A percentile compares a stretch with the other conserved stretches of the same genome.
Conservation (phyloP, 2,888 invertebrate species). For the Eristalis tenax region DNA sequence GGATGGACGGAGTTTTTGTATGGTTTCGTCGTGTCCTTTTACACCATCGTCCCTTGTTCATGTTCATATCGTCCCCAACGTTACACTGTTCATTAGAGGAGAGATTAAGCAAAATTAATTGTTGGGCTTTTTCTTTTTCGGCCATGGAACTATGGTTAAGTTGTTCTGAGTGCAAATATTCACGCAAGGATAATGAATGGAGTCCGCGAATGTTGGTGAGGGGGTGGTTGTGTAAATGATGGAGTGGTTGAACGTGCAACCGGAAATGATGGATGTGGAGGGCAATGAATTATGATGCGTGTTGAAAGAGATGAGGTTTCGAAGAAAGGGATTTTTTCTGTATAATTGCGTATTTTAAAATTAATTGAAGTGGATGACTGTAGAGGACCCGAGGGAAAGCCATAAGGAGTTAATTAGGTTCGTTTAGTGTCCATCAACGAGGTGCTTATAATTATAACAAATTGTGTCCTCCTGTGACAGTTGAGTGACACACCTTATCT, state of each 20-base stretch:
- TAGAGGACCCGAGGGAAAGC: background rate
- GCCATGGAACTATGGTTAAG: constrained; percentile 38
- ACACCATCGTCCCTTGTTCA: background rate
- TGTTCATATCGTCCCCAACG: background rate
- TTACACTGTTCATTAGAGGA: constrained; percentile 51
- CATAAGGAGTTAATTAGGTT: constrained; percentile 1
- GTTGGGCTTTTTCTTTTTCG: constrained; percentile 37
- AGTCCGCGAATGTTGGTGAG: background rate
- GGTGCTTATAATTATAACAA: background rate
- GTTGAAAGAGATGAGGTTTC: background rate
- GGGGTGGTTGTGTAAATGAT: background rate
- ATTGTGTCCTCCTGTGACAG: background rate
- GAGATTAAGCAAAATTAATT: constrained; percentile 64
- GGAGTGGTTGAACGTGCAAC: background rate
- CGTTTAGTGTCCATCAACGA: background rate
- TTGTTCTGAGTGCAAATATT: constrained; percentile 41
- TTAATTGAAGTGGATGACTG: constrained; percentile 12
- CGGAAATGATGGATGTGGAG: constrained; percentile 36
- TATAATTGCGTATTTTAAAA: constrained; percentile 27
- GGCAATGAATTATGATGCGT: constrained; percentile 42
- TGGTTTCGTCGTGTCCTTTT: constrained; percentile 30
- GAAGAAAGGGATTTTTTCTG: background rate
- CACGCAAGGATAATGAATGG: constrained; percentile 42
- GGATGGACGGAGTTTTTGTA: constrained; percentile 22
- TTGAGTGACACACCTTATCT: background rate